Evolutionary conservation across 30 jellyfish, hydroid and myxozoan genomes (phyloP), one percentile per base, ranked within the genome.

Genomic region (Chrysaora quinquecirrha): DNA sequence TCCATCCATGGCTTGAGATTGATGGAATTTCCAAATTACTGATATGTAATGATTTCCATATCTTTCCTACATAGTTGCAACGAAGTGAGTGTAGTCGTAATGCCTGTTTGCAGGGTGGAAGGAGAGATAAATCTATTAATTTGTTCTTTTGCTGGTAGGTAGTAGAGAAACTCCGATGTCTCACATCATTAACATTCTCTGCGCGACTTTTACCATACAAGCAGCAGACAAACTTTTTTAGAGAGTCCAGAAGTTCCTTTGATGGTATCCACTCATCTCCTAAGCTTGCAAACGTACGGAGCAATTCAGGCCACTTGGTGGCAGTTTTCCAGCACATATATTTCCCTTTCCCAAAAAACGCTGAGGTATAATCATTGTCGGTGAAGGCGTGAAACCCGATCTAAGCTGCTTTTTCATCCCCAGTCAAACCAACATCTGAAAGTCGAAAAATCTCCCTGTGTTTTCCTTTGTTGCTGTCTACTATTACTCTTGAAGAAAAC

Each of bases 21-120:
- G 10, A 10, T 27, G 76, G 21, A 64, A 32, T 2, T 4, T 64
- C 76, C 11, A 64, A 2, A 24, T 29, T 52, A 9, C 27, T 19
- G 2, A 3, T 9, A 52, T 3, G 68, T 9, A 9, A 49, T 18
- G 71, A 21, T 4, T 33, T 76, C 83, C 83, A 34, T 33, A 54
- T 23, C 34, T 34, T 32, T 35, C 33, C 84, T 1, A 76, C 30
- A n/a, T 76, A 76, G 83, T 76, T 58, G 1, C 1, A 29, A 18
- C 71, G 78, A 10, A 23, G 54, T 0, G 0, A 76, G 80, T 76
- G 88, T 25, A 76, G 23, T 23, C 38, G 54, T 43, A 30, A 76
- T 23, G 67, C 78, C 25, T 33, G 67, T 23, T 32, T 10, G 77
- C 82, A 70, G 7, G 82, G 88, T 0, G 88, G 82, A 22, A 58